Conservation (phyloP, 2,888 invertebrate genomes). For the Tetragnatha montana region DNA sequence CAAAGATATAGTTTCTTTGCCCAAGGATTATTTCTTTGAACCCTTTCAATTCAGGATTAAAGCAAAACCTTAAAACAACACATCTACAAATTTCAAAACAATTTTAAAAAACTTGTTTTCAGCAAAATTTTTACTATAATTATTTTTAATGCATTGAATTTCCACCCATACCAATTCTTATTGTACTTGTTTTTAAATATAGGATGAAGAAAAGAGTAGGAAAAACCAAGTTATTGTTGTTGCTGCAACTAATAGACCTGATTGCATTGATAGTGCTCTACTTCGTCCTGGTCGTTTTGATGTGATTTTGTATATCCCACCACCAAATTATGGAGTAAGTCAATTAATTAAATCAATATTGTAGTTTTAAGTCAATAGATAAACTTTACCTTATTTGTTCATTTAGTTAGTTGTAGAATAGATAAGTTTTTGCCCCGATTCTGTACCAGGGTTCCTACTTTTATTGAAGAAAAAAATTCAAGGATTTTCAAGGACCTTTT, state of each 20-base stretch:
- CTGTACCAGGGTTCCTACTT: no score
- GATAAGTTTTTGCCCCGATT: no score
- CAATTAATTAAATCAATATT: background rate
- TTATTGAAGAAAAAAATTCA: no score
- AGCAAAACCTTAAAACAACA: no score
- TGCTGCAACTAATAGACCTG: conserved; percentile 82
- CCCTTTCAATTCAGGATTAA: no score
- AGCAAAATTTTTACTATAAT: background rate
- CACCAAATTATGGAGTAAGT: conserved; percentile 79
- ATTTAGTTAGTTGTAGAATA: no score
- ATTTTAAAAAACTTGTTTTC: background rate
- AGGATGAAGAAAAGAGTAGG: background rate
- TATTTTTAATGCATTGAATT: background rate
- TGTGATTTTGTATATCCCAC: conserved; percentile 80
- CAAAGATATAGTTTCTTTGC: no score
- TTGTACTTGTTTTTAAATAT: background rate
- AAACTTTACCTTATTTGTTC: no score
- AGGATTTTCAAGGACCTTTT: no score
- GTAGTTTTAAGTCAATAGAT: no score
- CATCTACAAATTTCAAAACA: background rate
- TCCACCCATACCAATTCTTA: background rate
- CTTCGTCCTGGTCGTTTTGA: conserved; percentile 82
- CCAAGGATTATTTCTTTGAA: no score
- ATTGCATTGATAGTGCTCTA: conserved; percentile 81
- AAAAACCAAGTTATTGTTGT: conserved; percentile 79